Evolutionary conservation across 2,888 invertebrate species (phyloP), one percentile per base, ranked within the genome.

Genomic region (Athripsodes cinereus): DNA sequence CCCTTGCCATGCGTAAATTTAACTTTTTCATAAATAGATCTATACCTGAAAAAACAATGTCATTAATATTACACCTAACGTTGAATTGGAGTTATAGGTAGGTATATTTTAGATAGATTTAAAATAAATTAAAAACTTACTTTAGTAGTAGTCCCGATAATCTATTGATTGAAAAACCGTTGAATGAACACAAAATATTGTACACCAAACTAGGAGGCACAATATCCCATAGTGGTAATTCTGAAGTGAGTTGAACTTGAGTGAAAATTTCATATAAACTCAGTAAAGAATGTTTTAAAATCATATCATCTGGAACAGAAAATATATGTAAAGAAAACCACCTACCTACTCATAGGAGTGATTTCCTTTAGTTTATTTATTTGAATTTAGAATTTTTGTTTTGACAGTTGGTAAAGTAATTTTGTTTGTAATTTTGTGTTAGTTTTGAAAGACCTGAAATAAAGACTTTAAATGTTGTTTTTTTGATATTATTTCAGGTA

Each of bases 301-400:
- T 54, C n/a, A 55, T 18, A 48, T 44, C 62, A 2, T 56, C 62
- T 63, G 49, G 35, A 62, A 62, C n/a, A n/a, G n/a, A n/a, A n/a
- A n/a, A n/a, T n/a, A n/a, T n/a, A n/a, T n/a, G n/a, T n/a, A n/a
- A n/a, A n/a, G n/a, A n/a, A n/a, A n/a, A n/a, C n/a, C n/a, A n/a
- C n/a, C n/a, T n/a, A n/a, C n/a, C n/a, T n/a, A n/a, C n/a, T n/a
- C n/a, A n/a, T n/a, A n/a, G n/a, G n/a, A n/a, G n/a, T n/a, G n/a
- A n/a, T n/a, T n/a, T n/a, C n/a, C n/a, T n/a, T n/a, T n/a, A n/a
- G n/a, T n/a, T n/a, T n/a, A n/a, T n/a, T n/a, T n/a, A n/a, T n/a
- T n/a, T n/a, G n/a, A n/a, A n/a, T n/a, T n/a, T n/a, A n/a, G n/a
- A n/a, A n/a, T n/a, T n/a, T n/a, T n/a, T n/a, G n/a, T n/a, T n/a